Base-by-base conservation (phyloP, 1,140 invertebrate species). In the Brachionus rotundiformis region DNA sequence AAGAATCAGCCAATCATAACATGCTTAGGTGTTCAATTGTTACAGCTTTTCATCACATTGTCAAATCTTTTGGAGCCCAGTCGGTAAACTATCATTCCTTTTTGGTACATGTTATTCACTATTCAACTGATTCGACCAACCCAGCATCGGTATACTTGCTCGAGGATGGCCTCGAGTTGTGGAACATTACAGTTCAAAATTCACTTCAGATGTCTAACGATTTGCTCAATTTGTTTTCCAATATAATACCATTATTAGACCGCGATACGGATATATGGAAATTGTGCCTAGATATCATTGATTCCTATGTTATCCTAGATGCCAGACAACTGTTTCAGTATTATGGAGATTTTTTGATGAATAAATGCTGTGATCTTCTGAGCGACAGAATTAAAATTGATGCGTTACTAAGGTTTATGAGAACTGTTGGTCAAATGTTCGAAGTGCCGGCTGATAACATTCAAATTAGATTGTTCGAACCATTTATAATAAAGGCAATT, bases 1-100 rank as follows among this genome's bases (percentile, higher is more conserved):
- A 92, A 59, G 93, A 94, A 87, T 93, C 94, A 7, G 91, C 92
- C 47, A 91, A 93, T 75, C 94, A 96, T 85, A 93, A 95, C 86
- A 94, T 97, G 93, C 88, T 98, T 77, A 90, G 94, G 31, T 95
- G 94, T 87, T 93, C 94, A 61, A 95, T 96, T 83, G 91, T 98
- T 8, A 92, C 94, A 4, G 93, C 94, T 13, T 89, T 95, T 19
- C 92, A 93, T 82, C 91, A 94, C 86, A 89, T 95, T 73, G 92
- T 93, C 49, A 83, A 90, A 92, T 90, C 92, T 90, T 84, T 89
- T 91, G 83, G 91, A 89, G 61, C 90, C 87, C 77, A 90, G 13
- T 87, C 88, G 82, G 86, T 86, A 19, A 85, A 84, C 59, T 86
- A 93, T 82, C 90, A 91, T 84, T 90, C 90, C 59, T 92, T 94